These are phyloP conservation scores for Saguinus midas DNA, from an alignment of 2,113 vertebrate species.

Conservation along the genomic window DNA sequence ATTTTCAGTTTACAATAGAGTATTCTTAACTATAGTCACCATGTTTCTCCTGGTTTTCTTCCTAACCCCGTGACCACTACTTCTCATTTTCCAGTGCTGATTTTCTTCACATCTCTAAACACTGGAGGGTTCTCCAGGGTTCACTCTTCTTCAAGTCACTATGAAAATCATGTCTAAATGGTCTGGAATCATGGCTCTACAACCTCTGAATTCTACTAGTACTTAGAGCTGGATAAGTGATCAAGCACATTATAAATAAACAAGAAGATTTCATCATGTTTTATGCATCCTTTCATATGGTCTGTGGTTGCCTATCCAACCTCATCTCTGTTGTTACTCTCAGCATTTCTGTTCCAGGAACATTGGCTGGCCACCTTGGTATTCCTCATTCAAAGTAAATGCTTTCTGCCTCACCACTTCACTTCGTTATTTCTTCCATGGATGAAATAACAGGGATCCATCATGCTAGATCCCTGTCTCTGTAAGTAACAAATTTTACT, in stretches of 20 bases:
- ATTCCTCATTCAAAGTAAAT: background rate
- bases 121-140: background rate
- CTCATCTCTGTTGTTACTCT: background rate
- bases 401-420: background rate
- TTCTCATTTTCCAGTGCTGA: background rate
- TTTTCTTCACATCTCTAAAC: background rate
- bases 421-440: background rate
- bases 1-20: too few species aligned
- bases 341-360: background rate
- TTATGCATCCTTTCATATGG: background rate
- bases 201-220: background rate
- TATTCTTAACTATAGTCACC: too few species aligned
- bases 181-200: background rate
- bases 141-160: background rate
- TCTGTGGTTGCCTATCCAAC: background rate
- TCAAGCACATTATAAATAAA: background rate
- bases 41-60: background rate
- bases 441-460: background rate
- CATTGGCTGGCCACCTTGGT: background rate
- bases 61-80: background rate
- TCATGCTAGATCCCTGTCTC: background rate
- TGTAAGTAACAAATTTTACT: background rate
- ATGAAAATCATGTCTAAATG: background rate
- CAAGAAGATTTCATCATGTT: background rate
- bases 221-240: background rate